Evolutionary conservation across 2,113 vertebrate genomes (phyloP), one percentile per base, ranked within the genome.

Genomic region (Corythaeola cristata): DNA sequence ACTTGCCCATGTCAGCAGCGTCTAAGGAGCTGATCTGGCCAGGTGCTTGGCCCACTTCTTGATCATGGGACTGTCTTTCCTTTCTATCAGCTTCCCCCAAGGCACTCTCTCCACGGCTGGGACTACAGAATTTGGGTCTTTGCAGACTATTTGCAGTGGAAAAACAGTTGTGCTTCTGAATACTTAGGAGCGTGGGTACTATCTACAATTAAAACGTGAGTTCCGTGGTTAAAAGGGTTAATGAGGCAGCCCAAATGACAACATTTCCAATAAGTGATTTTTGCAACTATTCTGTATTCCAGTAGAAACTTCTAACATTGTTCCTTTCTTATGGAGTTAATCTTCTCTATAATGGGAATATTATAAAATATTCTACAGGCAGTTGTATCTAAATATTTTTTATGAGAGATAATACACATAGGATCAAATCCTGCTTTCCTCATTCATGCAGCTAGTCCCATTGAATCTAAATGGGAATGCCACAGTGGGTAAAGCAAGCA

Each of bases 1-100:
- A 18, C 30, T 35, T 24, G 12, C 7, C 18, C 37, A 6, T 4
- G 22, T 15, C 12, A 32, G 22, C 68, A 30, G 27, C 44, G 11
- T 1, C 23, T 23, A 4, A 39, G 23, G 77, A 49, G 35, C 2
- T 27, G 52, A 6, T 12, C 15, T 11, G 26, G 8, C 28, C 55
- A 5, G n/a, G 26, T 39, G 32, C 49, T 59, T 8, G 72, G 35
- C 32, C 32, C 63, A 12, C 1, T 3, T 20, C 56, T 30, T 1
- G 0, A 7, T n/a, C 9, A 9, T 0, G 0, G 30, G 6, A 2
- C 41, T 11, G 44, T 60, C 35, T 20, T 49, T 60, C 49, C 69
- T 59, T 33, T 17, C 44, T 68, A 4, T 4, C 47, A 11, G 26
- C 83, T 55, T 62, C 33, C 47, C 71, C 32, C 58, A 33, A 10